Conservation (phyloP, 1,140 invertebrate species). For the Anastrepha ludens region DNA sequence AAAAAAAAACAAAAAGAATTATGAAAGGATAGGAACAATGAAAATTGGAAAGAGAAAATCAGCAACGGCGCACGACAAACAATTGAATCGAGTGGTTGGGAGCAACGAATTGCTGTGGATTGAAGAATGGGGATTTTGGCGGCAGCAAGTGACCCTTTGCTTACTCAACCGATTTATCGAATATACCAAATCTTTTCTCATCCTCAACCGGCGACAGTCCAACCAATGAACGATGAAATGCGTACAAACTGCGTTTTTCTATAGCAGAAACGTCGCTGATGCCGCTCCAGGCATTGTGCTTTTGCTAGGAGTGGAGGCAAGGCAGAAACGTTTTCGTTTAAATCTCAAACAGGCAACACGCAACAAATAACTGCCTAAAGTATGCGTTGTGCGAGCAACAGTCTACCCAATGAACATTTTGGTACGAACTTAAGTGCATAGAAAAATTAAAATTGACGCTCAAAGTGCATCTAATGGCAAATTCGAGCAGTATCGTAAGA, state of each 20-base stretch:
- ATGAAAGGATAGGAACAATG: background rate
- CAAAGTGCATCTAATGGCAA: no score
- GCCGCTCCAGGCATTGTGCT: background rate
- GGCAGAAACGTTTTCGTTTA: constrained; percentile 12
- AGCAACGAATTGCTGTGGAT: constrained; percentile 29
- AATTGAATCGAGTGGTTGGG: constrained; percentile 14
- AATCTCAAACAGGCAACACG: background rate
- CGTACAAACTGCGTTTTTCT: background rate
- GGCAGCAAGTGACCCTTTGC: constrained; percentile 38
- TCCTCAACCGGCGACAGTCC: background rate
- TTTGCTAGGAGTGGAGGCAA: background rate
- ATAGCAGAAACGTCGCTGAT: background rate
- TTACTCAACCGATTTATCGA: constrained; percentile 42
- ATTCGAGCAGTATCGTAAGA: no score
- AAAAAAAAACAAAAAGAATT: background rate
- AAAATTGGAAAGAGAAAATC: no score
- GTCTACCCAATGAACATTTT: no score
- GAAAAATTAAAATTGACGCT: no score
- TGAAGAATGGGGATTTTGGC: constrained; percentile 19
- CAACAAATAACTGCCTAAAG: constrained; percentile 1
- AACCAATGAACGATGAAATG: background rate
- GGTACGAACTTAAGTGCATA: no score
- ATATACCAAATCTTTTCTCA: constrained; percentile 35
- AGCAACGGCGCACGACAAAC: background rate
- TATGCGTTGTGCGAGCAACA: background rate